phyloP scores from a whole-genome alignment of 2,113 vertebrate genomes.

The Mustelus asterias region DNA sequence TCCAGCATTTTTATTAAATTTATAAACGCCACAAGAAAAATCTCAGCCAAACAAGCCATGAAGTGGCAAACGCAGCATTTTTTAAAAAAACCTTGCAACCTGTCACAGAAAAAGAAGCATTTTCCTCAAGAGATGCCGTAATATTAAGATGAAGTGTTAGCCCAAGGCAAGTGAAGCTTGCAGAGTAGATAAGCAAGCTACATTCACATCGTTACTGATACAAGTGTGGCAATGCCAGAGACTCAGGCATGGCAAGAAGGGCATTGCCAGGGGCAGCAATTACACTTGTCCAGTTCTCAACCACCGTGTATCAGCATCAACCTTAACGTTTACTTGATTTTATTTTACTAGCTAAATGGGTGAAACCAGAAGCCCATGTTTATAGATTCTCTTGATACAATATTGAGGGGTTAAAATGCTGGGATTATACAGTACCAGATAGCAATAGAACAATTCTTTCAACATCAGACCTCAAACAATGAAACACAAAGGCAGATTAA shows the following conservation, averaged over 20 bases:
- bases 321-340: neutral
- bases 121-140: neutral
- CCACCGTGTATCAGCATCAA: conserved; percentile 25
- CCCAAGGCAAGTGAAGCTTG: conserved; percentile 57
- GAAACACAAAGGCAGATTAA: neutral
- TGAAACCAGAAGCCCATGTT: neutral
- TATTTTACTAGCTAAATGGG: neutral
- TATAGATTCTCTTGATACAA: neutral
- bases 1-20: conserved; percentile 64
- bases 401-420: neutral
- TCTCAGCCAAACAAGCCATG: conserved; percentile 79
- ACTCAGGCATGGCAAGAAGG: conserved; percentile 42
- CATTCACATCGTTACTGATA: conserved; percentile 44
- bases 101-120: conserved; percentile 50
- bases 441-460: conserved; percentile 9
- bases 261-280: conserved; percentile 38
- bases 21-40: conserved; percentile 68
- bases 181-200: conserved; percentile 60
- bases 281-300: conserved; percentile 43
- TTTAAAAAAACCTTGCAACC: conserved; percentile 46
- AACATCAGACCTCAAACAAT: neutral
- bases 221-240: neutral
- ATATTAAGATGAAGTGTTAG: neutral
- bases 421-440: conserved; percentile 26
- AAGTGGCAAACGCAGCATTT: conserved; percentile 65